These are phyloP conservation scores for Parnassius glacialis DNA, from an alignment of 2,888 invertebrate genomes.

Conservation along the genomic window DNA sequence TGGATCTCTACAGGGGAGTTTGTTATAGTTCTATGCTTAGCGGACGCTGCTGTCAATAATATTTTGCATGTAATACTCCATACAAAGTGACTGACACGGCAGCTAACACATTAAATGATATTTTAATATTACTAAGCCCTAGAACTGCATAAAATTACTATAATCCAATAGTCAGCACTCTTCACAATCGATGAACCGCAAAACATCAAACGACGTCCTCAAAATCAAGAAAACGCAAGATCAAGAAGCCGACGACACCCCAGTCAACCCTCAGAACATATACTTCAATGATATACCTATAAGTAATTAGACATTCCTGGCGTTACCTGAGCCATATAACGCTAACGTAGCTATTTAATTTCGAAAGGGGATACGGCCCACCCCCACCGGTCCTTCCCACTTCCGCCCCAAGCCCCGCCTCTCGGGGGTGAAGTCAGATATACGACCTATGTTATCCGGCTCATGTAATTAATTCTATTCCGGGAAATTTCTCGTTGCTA, in stretches of 20 bases:
- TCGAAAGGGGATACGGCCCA: conserved; percentile 29
- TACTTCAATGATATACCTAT: conserved; percentile 68
- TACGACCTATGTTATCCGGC: conserved; percentile 35
- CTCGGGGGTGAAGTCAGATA: conserved; percentile 37
- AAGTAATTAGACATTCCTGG: conserved; percentile 38
- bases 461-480: conserved; percentile 45
- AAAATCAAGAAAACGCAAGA: conserved; percentile 44
- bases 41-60: too few relatives aligned
- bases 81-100: too few relatives aligned
- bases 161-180: neutral
- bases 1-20: too few relatives aligned
- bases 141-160: too few relatives aligned
- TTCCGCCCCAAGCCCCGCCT: conserved; percentile 37
- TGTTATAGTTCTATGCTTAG: too few relatives aligned
- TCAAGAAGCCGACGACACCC: conserved; percentile 70
- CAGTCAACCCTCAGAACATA: conserved; percentile 63
- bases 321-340: conserved; percentile 39
- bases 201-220: conserved; percentile 14
- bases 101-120: too few relatives aligned
- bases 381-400: conserved; percentile 34
- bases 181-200: conserved; percentile 6
- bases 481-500: conserved; percentile 32
- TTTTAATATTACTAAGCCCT: too few relatives aligned
- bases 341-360: conserved; percentile 42
- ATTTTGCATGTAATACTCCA: too few relatives aligned